A percentile compares a stretch with the other conserved stretches of the same genome.
Evolutionary conservation across 2,113 vertebrate species (phyloP).

Genomic region (Shinisaurus crocodilurus): DNA sequence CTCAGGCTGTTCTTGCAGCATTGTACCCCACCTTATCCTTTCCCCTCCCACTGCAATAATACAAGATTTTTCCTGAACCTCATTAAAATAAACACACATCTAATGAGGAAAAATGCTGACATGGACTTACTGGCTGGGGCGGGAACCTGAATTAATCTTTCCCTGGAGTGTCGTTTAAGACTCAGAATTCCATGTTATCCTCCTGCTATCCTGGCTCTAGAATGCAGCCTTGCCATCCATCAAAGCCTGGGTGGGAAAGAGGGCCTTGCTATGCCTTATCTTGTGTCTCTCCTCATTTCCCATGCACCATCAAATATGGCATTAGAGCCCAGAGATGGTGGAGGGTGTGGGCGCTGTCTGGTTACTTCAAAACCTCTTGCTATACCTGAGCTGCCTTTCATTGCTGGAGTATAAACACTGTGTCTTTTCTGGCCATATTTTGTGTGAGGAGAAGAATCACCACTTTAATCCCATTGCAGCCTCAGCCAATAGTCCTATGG

Average conservation of each 20-base stretch:
- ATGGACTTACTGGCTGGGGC: neutral
- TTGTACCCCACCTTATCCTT: neutral
- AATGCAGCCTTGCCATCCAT: neutral
- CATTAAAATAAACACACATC: neutral
- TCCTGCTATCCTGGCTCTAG: neutral
- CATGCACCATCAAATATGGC: neutral
- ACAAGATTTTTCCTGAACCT: neutral
- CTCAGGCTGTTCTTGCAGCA: neutral
- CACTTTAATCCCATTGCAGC: neutral
- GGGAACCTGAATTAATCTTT: neutral
- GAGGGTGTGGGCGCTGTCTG: neutral
- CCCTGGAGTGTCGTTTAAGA: neutral
- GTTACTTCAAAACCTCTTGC: neutral
- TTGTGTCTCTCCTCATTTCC: neutral
- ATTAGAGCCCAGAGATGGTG: neutral
- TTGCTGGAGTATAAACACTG: neutral
- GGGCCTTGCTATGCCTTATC: neutral
- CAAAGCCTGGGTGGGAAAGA: too few species aligned
- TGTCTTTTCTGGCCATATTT: neutral
- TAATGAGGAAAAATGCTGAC: neutral
- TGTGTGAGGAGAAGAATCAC: neutral
- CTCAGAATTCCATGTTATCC: neutral
- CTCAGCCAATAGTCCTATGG: neutral
- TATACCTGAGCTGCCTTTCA: neutral
- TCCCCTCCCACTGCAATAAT: neutral